Conservation (phyloP, 2,888 invertebrate species). For the Heliconius charithonia region DNA sequence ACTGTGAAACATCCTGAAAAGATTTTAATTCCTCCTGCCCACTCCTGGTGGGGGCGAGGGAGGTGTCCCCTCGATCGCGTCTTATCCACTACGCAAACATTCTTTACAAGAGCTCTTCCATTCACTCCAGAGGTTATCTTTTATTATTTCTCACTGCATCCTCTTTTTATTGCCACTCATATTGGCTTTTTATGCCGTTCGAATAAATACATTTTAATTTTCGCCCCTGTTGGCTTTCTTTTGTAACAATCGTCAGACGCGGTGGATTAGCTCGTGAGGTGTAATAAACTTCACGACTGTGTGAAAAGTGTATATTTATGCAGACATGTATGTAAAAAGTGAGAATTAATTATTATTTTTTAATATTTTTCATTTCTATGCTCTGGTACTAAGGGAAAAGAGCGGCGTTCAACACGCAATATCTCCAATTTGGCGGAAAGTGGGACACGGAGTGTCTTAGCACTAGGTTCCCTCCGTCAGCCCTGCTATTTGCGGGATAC, state of each 20-base stretch:
- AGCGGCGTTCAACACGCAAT: too few species aligned
- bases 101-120: constrained; percentile 80
- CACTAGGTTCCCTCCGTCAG: too few species aligned
- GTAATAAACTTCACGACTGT: constrained; percentile 59
- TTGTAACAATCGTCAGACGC: constrained; percentile 70
- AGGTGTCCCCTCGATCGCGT: constrained; percentile 79
- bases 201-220: constrained; percentile 84
- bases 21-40: constrained; percentile 73
- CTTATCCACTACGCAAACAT: constrained; percentile 83
- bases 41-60: constrained; percentile 59
- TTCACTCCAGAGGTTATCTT: constrained; percentile 82
- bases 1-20: constrained; percentile 49
- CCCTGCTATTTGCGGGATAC: too few species aligned
- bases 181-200: constrained; percentile 82
- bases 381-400: too few species aligned
- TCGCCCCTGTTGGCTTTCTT: constrained; percentile 70
- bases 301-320: constrained; percentile 48
- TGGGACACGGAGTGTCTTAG: too few species aligned
- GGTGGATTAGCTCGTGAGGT: constrained; percentile 74
- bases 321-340: not conserved
- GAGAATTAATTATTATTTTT: too few species aligned
- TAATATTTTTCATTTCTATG: too few species aligned
- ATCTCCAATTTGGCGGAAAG: too few species aligned
- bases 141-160: constrained; percentile 63
- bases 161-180: constrained; percentile 70